These are phyloP conservation scores for Morelia viridis DNA, from an alignment of 2,797 vertebrate species.

Conservation along the genomic window DNA sequence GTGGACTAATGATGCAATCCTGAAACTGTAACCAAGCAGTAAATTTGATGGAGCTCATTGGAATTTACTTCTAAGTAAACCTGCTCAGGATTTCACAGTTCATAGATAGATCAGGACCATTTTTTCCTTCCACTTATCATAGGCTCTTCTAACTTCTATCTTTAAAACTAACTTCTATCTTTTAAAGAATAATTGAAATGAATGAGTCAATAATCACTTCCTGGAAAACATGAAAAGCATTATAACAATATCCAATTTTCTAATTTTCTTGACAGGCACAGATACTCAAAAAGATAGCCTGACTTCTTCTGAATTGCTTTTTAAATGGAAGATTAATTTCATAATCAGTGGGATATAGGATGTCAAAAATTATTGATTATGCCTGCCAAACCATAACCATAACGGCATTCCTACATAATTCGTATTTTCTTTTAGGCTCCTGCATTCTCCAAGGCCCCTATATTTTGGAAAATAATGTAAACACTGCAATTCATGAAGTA, in stretches of 20 bases:
- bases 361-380: conserved; percentile 73
- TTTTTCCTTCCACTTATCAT: conserved; percentile 15
- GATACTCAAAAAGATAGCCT: conserved; percentile 69
- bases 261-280: conserved; percentile 68
- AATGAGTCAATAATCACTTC: conserved; percentile 43
- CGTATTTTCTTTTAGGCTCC: conserved; percentile 79
- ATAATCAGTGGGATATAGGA: conserved; percentile 77
- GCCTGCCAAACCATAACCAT: conserved; percentile 75
- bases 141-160: conserved; percentile 4
- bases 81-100: background rate
- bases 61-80: background rate
- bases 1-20: background rate
- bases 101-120: background rate
- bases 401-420: conserved; percentile 82
- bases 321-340: conserved; percentile 81
- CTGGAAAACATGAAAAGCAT: conserved; percentile 61
- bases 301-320: conserved; percentile 71
- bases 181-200: conserved; percentile 26
- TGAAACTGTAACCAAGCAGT: background rate
- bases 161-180: conserved; percentile 27
- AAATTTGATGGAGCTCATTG: background rate
- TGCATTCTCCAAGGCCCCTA: conserved; percentile 77
- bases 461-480: conserved; percentile 75
- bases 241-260: conserved; percentile 55
- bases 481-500: conserved; percentile 52